These are phyloP conservation scores for Ascidia mentula DNA, from an alignment of 23 tunicate genomes.

Conservation along the genomic window DNA sequence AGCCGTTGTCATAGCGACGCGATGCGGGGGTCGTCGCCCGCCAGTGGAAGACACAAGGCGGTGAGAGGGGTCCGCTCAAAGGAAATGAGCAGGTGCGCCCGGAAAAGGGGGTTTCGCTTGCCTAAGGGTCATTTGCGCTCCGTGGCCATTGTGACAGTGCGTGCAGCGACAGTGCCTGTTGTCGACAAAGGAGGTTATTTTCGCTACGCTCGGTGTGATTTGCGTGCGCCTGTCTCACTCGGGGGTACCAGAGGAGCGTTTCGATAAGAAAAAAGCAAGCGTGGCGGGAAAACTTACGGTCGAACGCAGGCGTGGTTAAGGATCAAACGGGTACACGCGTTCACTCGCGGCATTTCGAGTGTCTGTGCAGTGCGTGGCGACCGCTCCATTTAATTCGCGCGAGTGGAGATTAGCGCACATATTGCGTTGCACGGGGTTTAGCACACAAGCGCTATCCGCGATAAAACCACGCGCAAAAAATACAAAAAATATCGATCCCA, in stretches of 20 bases:
- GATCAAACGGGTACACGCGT: background rate
- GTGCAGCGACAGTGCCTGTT: no score
- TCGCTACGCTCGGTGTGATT: no score
- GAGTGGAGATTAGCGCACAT: no score
- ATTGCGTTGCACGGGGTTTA: no score
- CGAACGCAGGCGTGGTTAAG: background rate
- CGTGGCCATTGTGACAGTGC: background rate
- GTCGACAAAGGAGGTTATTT: no score
- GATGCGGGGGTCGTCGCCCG: background rate
- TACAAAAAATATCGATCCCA: no score
- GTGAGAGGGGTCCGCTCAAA: background rate
- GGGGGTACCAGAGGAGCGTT: background rate
- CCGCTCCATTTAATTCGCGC: no score
- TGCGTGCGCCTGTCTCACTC: no score
- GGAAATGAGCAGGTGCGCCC: slow-evolving; percentile 9
- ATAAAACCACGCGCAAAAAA: no score
- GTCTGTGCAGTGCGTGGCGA: background rate
- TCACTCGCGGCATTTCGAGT: background rate
- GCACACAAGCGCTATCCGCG: no score
- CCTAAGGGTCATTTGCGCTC: background rate
- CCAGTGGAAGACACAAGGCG: background rate
- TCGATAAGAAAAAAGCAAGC: background rate
- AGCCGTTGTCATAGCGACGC: background rate
- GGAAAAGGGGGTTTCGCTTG: background rate
- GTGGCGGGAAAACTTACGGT: background rate